Evolutionary conservation across 2,113 vertebrate genomes (phyloP).

Genomic region (Platysteira castanea): DNA sequence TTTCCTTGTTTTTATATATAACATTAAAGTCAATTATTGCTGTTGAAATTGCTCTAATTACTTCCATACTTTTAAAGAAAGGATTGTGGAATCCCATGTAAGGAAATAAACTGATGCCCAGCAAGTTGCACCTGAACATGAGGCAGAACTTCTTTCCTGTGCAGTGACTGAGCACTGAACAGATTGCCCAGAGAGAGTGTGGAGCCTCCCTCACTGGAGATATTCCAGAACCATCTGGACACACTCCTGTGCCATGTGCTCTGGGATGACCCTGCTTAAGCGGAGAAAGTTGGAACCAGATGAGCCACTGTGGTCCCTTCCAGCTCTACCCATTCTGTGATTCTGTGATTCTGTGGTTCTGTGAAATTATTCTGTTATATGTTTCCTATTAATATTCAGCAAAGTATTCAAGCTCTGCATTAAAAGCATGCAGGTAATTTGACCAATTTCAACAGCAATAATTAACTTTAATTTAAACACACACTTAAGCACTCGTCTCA

Average conservation of each 20-base stretch:
- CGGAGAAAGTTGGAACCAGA: background rate
- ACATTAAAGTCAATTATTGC: background rate
- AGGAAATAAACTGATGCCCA: background rate
- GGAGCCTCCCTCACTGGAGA: background rate
- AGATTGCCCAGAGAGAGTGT: background rate
- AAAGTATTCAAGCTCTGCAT: background rate
- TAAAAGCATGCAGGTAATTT: constrained; percentile 19
- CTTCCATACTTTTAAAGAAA: background rate
- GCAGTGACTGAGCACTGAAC: background rate
- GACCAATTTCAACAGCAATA: constrained; percentile 30
- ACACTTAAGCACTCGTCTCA: constrained; percentile 11
- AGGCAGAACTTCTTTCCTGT: background rate
- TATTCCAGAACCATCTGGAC: background rate
- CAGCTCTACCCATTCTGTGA: background rate
- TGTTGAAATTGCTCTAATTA: background rate
- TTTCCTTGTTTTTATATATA: background rate
- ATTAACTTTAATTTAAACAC: constrained; percentile 33
- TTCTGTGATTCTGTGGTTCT: background rate
- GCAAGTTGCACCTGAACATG: background rate
- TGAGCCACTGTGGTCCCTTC: background rate
- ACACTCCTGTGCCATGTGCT: background rate
- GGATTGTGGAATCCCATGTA: background rate
- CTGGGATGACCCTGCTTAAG: background rate
- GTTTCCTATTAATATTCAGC: background rate
- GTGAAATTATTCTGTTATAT: background rate